Percentiles rank a stretch among this genome's conserved stretches.
phyloP scores from a whole-genome alignment of 2,797 vertebrate genomes.

The Borostomias antarcticus region DNA sequence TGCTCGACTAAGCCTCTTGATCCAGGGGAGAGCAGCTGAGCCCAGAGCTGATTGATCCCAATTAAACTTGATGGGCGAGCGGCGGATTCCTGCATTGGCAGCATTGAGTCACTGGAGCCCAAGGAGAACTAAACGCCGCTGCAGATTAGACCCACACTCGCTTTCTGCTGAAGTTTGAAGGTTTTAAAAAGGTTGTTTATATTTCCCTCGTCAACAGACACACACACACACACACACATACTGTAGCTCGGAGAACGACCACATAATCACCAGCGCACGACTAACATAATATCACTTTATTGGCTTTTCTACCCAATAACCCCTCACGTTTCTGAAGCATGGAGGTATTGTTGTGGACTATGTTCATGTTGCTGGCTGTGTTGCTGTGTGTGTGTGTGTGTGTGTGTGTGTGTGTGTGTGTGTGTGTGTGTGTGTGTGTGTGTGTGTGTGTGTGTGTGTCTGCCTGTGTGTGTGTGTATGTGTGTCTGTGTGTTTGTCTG shows the following conservation, averaged over 20 bases:
- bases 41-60: conserved; percentile 61
- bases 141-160: conserved; percentile 28
- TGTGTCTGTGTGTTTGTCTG: no score
- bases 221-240: background rate
- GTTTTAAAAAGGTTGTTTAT: conserved; percentile 24
- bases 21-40: conserved; percentile 35
- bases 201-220: conserved; percentile 13
- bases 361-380: background rate
- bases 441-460: no score
- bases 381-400: no score
- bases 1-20: conserved; percentile 40
- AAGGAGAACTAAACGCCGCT: conserved; percentile 32
- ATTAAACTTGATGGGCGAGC: conserved; percentile 52
- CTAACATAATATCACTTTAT: background rate
- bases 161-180: conserved; percentile 28
- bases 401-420: background rate
- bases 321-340: background rate
- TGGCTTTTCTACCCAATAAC: background rate
- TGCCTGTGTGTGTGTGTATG: no score
- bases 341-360: background rate
- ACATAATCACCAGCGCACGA: background rate
- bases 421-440: conserved; percentile 10
- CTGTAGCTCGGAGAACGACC: background rate
- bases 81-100: conserved; percentile 38
- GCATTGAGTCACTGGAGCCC: conserved; percentile 43